Base-by-base conservation (phyloP, 2,797 vertebrate genomes). In the Triplophysa bombifrons region DNA sequence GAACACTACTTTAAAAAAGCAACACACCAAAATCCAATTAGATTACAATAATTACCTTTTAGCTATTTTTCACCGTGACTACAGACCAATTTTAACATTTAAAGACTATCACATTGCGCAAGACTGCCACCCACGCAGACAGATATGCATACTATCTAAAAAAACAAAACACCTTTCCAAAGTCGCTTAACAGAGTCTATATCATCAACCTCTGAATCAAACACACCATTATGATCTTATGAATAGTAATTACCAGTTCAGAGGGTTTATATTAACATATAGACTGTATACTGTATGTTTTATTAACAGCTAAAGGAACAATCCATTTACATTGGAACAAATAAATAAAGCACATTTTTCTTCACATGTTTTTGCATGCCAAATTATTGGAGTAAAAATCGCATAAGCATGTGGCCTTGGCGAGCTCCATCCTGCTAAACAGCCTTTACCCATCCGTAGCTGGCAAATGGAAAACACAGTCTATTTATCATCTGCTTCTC, bases 401-500 rank as follows among this genome's bases (percentile, higher is more conserved):
- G 27, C 53, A 16, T 20, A 69, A 41, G 51, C 12, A 41, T 41
- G 30, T 67, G 61, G 48, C 30, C 4, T 19, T 55, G 83, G 80
- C 83, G 85, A 80, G 76, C 20, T 85, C 85, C 82, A 78, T 84
- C 80, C 81, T 70, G 80, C 72, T 82, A 48, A 72, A 74, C 13
- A 81, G 78, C 64, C 86, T 88, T 86, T 90, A 90, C 88, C 71
- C 85, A 82, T 85, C 87, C 84, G 70, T 86, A 46, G 84, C 86
- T 86, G 87, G 87, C 89, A 92, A 82, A 91, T 90, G 91, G 89
- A 92, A 90, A 89, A 88, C 79, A 87, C 84, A 80, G 85, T 87
- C 90, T 89, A 90, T 93, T 92, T 91, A 91, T 92, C 92, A 91
- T 88, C 82, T 63, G 85, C 90, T 92, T 72, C 90, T 93, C 89